Conservation (phyloP, 2,113 vertebrate genomes). For the Condylura cristata region DNA sequence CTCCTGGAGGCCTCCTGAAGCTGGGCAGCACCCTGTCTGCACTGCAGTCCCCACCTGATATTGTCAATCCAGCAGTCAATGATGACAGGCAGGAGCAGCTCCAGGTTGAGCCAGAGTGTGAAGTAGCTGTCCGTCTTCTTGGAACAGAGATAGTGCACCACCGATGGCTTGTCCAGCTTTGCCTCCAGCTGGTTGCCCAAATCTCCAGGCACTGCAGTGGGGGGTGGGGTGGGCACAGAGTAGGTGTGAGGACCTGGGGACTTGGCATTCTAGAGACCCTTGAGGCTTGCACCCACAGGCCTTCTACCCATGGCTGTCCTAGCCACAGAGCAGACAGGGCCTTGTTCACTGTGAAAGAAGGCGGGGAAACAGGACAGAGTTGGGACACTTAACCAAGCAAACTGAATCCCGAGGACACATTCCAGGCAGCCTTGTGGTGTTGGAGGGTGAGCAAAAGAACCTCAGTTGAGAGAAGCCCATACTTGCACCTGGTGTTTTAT, state of each 20-base stretch:
- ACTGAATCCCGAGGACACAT: not conserved
- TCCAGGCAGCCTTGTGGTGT: not conserved
- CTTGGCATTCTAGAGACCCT: not conserved
- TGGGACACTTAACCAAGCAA: not conserved
- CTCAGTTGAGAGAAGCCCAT: not conserved
- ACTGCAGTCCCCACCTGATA: conserved; percentile 89
- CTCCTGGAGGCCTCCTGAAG: not conserved
- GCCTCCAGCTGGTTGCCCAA: conserved; percentile 98
- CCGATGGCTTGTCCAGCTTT: conserved; percentile 95
- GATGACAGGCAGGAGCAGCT: conserved; percentile 94
- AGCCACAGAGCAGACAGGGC: not conserved
- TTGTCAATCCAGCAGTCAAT: conserved; percentile 99
- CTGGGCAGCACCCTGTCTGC: not conserved
- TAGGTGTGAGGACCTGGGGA: not conserved
- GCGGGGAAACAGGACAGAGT: not conserved
- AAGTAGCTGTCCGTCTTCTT: conserved; percentile 96
- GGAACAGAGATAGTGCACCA: conserved; percentile 97
- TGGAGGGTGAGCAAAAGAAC: not conserved
- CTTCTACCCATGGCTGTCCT: not conserved
- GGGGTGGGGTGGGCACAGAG: not conserved
- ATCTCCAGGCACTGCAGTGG: conserved; percentile 93
- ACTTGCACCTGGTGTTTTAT: not conserved
- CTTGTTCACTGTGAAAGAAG: not conserved
- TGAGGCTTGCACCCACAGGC: not conserved
- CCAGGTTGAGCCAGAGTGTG: conserved; percentile 97